A percentile compares a stretch with the other conserved stretches of the same genome.
phyloP scores from a whole-genome alignment of 2,888 invertebrate species.

The Altica lythri region DNA sequence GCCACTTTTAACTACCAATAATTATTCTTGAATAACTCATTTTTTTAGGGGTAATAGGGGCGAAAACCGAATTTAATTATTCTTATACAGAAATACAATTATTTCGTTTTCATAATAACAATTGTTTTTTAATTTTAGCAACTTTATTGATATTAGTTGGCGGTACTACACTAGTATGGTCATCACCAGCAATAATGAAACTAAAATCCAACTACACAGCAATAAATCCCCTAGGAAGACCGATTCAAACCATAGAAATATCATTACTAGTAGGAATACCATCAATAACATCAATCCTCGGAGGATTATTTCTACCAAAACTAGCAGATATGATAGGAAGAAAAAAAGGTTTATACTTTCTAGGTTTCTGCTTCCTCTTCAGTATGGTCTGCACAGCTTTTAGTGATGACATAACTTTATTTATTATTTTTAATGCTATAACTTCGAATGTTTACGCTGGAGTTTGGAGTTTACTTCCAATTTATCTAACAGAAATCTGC shows the following conservation, averaged over 20 bases:
- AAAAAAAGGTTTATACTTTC: constrained; percentile 67
- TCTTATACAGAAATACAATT: background rate
- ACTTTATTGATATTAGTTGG: background rate
- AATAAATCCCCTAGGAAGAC: constrained; percentile 7
- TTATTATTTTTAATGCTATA: constrained; percentile 6
- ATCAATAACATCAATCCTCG: constrained; percentile 29
- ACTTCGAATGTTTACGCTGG: background rate
- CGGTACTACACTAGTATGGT: constrained; percentile 1
- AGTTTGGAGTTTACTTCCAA: background rate
- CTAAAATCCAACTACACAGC: constrained; percentile 1
- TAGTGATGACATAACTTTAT: constrained; percentile 18
- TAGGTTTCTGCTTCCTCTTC: constrained; percentile 66
- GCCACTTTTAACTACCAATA: too few relatives aligned
- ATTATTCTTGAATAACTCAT: too few relatives aligned
- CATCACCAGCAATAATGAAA: constrained; percentile 8
- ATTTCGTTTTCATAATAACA: background rate
- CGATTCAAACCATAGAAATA: constrained; percentile 26
- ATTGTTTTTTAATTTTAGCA: constrained; percentile 6
- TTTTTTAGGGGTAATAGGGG: too few relatives aligned
- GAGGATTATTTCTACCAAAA: constrained; percentile 28
- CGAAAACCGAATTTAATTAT: background rate
- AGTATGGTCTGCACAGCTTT: constrained; percentile 45
- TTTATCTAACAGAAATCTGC: constrained; percentile 12
- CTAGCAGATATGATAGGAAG: constrained; percentile 57
- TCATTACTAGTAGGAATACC: constrained; percentile 35